Evolutionary conservation across 2,888 invertebrate genomes (phyloP), one percentile per base, ranked within the genome.

Genomic region (Strigamia transsilvanica): DNA sequence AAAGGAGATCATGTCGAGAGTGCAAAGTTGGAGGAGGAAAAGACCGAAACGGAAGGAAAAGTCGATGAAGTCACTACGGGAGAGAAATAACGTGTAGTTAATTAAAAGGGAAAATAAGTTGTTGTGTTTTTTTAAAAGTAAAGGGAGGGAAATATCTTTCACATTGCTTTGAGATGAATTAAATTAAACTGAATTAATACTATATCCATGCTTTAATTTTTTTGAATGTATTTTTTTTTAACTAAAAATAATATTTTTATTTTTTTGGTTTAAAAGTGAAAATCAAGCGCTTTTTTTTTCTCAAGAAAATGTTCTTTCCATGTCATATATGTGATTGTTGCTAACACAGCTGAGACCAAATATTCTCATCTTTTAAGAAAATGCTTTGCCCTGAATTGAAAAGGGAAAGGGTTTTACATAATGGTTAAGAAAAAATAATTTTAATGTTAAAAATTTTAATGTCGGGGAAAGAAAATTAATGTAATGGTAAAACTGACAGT

Each of bases 291-390:
- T 56, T 56, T 56, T 51, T 51, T 2, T 51, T 10, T n/a, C 3
- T 27, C 27, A 56, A 32, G 27, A 21, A 66, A 66, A 73, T 73
- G 73, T 73, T 73, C 73, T 73, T 32, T 73, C 73, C 73, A 32
- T 73, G 73, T 73, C 73, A 73, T 73, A 73, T 27, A 73, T 73
- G 73, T 73, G 73, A 73, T 73, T 73, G 73, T 73, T 73, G 73
- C 73, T 73, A 73, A 73, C 73, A 73, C 73, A 73, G 73, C 73
- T 66, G 61, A 66, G 61, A 66, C 21, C 61, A 66, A 66, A 66
- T 66, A 66, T 23, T 66, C 61, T 66, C 61, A 66, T 21, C 73
- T 73, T 73, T 27, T 32, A 27, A n/a, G 2, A 27, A 73, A 73
- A 66, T 66, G 73, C 73, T 73, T 73, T 27, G 32, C 73, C 73